A percentile compares a stretch with the other conserved stretches of the same genome.
Evolutionary conservation across 2,888 invertebrate genomes (phyloP).

Genomic region (Blastobasis lacticolella): DNA sequence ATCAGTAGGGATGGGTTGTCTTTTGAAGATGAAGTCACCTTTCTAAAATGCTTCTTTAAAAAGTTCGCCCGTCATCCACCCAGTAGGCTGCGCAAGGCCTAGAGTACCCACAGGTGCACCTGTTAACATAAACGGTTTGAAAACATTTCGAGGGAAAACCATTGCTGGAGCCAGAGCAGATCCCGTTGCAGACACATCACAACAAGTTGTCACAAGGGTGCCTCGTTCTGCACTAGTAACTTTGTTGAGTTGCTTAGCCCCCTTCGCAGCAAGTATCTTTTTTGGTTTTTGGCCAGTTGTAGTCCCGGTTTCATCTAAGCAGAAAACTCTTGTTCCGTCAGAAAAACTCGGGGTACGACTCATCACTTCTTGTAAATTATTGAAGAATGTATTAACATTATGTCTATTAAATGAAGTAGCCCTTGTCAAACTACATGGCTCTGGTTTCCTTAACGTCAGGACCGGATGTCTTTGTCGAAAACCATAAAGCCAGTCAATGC

Average conservation of each 20-base stretch:
- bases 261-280: slow-evolving; percentile 2
- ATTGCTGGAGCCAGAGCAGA: slow-evolving; percentile 1
- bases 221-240: slow-evolving; percentile 13
- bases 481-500: slow-evolving; percentile 4
- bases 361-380: too few species aligned
- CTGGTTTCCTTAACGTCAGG: slow-evolving; percentile 5
- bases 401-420: slow-evolving; percentile 5
- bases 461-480: slow-evolving; percentile 4
- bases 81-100: slow-evolving; percentile 6
- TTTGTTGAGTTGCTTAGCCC: slow-evolving; percentile 1
- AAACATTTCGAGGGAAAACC: slow-evolving; percentile 6
- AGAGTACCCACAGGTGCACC: slow-evolving; percentile 3
- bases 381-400: slow-evolving; percentile 5
- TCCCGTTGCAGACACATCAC: slow-evolving; percentile 20
- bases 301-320: slow-evolving; percentile 7
- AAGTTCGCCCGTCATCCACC: slow-evolving; percentile 11
- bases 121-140: slow-evolving; percentile 2
- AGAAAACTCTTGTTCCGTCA: slow-evolving; percentile 4
- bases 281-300: slow-evolving; percentile 7
- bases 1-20: slow-evolving; percentile 7
- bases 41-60: slow-evolving; percentile 18
- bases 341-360: neutral
- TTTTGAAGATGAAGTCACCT: slow-evolving; percentile 1
- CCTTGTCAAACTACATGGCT: slow-evolving; percentile 7
- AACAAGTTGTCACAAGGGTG: slow-evolving; percentile 24